phyloP scores from a whole-genome alignment of 2,888 invertebrate genomes.

The Taphrorychus bicolor region DNA sequence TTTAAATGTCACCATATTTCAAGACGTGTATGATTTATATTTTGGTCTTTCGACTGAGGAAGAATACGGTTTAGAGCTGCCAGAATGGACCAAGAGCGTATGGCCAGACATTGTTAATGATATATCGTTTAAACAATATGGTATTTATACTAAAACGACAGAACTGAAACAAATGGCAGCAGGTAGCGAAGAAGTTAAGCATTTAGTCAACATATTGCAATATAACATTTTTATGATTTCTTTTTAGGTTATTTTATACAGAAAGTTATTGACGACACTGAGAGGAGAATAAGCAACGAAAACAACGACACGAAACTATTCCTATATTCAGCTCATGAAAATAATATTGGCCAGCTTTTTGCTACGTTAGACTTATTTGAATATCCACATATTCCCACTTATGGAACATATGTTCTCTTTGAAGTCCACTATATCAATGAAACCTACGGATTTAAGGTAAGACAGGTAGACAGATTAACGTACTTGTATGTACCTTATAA shows the following conservation, averaged over 20 bases:
- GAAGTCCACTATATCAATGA: constrained; percentile 51
- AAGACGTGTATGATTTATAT: constrained; percentile 37
- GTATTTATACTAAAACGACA: constrained; percentile 36
- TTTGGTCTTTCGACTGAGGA: constrained; percentile 42
- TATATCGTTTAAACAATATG: constrained; percentile 38
- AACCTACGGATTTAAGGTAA: constrained; percentile 50
- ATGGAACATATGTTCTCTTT: constrained; percentile 53
- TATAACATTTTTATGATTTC: background rate
- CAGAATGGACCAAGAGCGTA: constrained; percentile 36
- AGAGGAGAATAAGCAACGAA: constrained; percentile 21
- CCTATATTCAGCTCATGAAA: constrained; percentile 49
- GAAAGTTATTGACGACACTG: constrained; percentile 36
- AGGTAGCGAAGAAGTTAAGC: too few species aligned
- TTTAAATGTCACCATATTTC: constrained; percentile 32
- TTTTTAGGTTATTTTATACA: constrained; percentile 36
- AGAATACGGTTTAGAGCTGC: constrained; percentile 39
- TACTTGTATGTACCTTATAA: too few species aligned
- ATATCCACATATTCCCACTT: constrained; percentile 56
- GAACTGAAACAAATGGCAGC: constrained; percentile 40
- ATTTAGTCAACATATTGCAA: background rate
- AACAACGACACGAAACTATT: constrained; percentile 45
- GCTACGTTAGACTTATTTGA: constrained; percentile 44
- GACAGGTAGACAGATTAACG: too few species aligned
- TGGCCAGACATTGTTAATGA: constrained; percentile 40
- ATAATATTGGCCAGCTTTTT: constrained; percentile 47